phyloP scores from a whole-genome alignment of 2,888 invertebrate species.

The Dendrolimus pini region DNA sequence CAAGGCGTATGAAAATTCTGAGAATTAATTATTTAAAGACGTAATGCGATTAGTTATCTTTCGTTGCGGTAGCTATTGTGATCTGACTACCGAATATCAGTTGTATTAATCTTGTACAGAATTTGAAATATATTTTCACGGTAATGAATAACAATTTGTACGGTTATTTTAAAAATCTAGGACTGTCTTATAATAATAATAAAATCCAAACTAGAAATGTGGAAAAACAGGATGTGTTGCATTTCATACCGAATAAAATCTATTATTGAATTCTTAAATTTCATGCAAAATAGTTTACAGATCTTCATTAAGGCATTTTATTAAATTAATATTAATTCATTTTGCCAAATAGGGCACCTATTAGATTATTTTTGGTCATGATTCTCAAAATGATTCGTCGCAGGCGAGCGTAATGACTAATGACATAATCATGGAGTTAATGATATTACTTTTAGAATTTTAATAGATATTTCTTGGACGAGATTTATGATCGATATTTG shows the following conservation, averaged over 20 bases:
- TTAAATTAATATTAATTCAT: not conserved
- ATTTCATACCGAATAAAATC: too few species aligned
- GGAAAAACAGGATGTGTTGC: too few species aligned
- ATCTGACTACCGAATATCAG: constrained; percentile 35
- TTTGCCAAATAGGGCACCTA: not conserved
- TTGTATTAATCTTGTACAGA: constrained; percentile 12
- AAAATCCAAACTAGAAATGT: too few species aligned
- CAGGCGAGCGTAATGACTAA: not conserved
- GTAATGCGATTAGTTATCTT: constrained; percentile 62
- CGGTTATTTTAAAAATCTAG: not conserved
- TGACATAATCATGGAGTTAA: not conserved
- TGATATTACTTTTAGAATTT: not conserved
- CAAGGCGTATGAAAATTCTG: constrained; percentile 55
- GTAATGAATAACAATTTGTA: not conserved
- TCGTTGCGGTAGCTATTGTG: constrained; percentile 50
- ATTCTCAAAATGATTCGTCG: not conserved
- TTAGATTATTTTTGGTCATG: not conserved
- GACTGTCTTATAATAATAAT: too few species aligned
- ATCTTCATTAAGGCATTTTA: not conserved
- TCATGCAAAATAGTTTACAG: too few species aligned
- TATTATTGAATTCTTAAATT: too few species aligned
- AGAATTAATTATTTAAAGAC: constrained; percentile 61
- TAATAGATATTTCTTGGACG: not conserved
- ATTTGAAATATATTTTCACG: not conserved
- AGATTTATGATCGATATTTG: not conserved